These are phyloP conservation scores for Trichomycterus rosablanca DNA, from an alignment of 2,113 vertebrate genomes.

Conservation along the genomic window DNA sequence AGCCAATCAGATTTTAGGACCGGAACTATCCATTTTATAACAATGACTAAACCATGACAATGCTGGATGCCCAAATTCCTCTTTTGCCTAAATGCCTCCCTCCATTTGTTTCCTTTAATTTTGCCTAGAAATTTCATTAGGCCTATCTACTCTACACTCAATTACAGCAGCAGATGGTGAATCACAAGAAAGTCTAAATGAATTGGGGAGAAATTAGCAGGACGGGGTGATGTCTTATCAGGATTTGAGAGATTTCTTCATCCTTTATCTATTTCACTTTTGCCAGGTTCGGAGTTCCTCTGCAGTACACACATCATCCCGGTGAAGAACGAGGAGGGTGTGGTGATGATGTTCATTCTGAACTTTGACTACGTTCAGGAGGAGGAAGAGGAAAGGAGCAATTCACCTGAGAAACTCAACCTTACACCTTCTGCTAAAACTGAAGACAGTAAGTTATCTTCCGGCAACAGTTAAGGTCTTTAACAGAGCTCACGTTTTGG, in stretches of 20 bases:
- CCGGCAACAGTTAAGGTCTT: too few relatives aligned
- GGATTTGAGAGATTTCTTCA: not conserved
- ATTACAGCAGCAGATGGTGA: conserved; percentile 15
- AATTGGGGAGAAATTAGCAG: not conserved
- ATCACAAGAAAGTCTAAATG: conserved; percentile 3
- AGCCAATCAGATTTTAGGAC: too few relatives aligned
- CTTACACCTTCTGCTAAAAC: conserved; percentile 82
- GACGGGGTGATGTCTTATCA: not conserved
- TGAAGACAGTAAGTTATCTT: conserved; percentile 84
- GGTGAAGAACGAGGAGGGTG: conserved; percentile 94
- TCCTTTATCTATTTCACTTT: conserved; percentile 19
- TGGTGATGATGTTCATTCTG: conserved; percentile 98
- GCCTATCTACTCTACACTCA: too few relatives aligned
- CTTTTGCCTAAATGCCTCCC: too few relatives aligned
- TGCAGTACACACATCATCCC: conserved; percentile 94
- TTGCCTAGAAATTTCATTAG: too few relatives aligned
- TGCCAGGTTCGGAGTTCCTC: conserved; percentile 87
- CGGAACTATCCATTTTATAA: too few relatives aligned
- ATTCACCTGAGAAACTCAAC: conserved; percentile 82
- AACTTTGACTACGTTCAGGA: conserved; percentile 89
- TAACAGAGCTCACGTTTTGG: too few relatives aligned
- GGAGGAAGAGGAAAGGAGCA: conserved; percentile 77
- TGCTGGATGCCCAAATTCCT: too few relatives aligned
- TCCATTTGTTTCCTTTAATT: too few relatives aligned
- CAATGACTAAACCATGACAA: too few relatives aligned